phyloP scores from a whole-genome alignment of 2,888 invertebrate species.

The Melolontha melolontha region DNA sequence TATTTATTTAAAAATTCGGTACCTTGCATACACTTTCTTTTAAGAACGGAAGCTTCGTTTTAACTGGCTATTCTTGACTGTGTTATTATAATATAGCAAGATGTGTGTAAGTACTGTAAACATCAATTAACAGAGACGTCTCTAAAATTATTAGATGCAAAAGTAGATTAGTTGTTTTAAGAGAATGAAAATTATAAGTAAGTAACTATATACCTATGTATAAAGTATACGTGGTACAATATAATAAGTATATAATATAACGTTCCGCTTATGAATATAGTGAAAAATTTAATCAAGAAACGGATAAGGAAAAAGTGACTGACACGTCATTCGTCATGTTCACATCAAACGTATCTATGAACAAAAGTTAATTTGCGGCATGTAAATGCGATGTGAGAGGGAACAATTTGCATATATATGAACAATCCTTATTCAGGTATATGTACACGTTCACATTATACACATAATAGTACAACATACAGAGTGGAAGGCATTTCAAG shows the following conservation, averaged over 20 bases:
- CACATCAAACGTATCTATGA: conserved; percentile 44
- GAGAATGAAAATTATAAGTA: too few species aligned
- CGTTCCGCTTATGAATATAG: conserved; percentile 4
- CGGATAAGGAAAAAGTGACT: conserved; percentile 42
- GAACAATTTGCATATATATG: conserved; percentile 52
- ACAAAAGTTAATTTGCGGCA: conserved; percentile 44
- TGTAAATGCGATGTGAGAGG: conserved; percentile 44
- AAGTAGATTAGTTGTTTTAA: too few species aligned
- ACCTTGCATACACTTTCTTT: too few species aligned
- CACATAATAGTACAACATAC: conserved; percentile 6
- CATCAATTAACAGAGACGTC: too few species aligned
- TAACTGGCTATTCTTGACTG: too few species aligned
- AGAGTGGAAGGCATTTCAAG: conserved; percentile 30
- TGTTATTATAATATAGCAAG: too few species aligned
- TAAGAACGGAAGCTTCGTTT: too few species aligned
- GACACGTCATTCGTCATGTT: conserved; percentile 47
- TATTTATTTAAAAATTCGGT: too few species aligned
- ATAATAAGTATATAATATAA: conserved; percentile 9
- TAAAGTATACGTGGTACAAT: too few species aligned
- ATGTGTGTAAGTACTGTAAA: too few species aligned
- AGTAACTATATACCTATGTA: too few species aligned
- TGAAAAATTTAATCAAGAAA: conserved; percentile 17
- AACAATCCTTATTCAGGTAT: conserved; percentile 48
- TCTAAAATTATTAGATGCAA: too few species aligned
- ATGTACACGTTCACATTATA: conserved; percentile 3